Conservation (phyloP, 1,140 invertebrate genomes). For the Asbolus verrucosus region DNA sequence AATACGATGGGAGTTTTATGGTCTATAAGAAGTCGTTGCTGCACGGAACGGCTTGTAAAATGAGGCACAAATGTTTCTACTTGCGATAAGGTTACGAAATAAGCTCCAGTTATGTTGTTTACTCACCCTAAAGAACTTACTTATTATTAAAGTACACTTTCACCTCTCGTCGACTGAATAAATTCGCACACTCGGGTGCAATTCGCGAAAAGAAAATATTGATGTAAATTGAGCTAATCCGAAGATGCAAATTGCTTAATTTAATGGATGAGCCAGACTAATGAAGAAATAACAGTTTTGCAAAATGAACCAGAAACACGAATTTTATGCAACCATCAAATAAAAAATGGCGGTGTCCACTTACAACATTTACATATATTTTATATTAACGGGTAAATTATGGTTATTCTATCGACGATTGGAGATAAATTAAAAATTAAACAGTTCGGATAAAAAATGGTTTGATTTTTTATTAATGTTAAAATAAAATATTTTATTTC, state of each 20-base stretch:
- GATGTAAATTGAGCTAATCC: no score
- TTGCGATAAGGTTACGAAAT: constrained; percentile 61
- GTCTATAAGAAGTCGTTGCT: constrained; percentile 64
- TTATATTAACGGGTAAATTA: no score
- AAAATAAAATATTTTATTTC: constrained; percentile 14
- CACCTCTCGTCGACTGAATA: constrained; percentile 6
- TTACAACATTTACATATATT: constrained; percentile 14
- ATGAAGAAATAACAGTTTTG: neutral
- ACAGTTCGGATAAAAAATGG: neutral
- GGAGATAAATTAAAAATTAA: constrained; percentile 17
- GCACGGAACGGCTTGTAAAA: constrained; percentile 62
- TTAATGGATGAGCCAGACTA: no score
- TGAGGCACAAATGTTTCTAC: constrained; percentile 63
- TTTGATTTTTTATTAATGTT: neutral
- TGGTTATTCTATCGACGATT: no score
- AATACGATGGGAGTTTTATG: constrained; percentile 66
- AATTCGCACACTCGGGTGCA: no score
- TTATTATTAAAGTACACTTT: constrained; percentile 38
- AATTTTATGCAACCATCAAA: neutral
- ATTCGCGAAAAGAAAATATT: no score
- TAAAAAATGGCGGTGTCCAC: constrained; percentile 9
- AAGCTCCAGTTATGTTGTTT: constrained; percentile 60
- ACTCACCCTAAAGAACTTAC: constrained; percentile 52
- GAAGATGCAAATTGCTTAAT: no score
- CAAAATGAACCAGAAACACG: neutral